Conservation (phyloP, 2,113 vertebrate species). For the Podiceps cristatus region DNA sequence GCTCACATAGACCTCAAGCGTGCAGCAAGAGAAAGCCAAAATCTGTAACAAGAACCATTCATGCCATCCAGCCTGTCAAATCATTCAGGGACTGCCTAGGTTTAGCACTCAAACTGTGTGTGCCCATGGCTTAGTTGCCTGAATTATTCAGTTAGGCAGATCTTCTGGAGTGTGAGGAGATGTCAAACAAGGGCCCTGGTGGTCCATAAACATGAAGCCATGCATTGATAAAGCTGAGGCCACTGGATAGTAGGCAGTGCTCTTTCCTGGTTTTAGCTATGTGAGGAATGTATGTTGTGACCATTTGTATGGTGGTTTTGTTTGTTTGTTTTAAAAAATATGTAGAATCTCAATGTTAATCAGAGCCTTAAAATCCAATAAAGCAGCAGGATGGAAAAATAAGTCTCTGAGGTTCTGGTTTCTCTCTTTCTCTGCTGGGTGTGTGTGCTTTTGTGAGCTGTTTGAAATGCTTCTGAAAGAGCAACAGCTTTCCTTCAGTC, state of each 20-base stretch:
- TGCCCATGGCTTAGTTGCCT: background rate
- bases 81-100: background rate
- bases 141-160: background rate
- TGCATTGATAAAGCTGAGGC: background rate
- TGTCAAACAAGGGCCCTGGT: background rate
- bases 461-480: constrained; percentile 10
- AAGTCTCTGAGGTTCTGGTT: background rate
- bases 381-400: background rate
- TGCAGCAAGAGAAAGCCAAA: background rate
- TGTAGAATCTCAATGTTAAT: background rate
- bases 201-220: background rate
- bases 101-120: background rate
- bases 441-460: background rate
- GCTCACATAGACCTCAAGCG: background rate
- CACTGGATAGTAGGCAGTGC: background rate
- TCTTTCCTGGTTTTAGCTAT: background rate
- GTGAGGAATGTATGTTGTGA: background rate
- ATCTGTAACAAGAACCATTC: background rate
- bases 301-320: background rate
- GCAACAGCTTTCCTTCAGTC: background rate
- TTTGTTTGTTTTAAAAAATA: background rate
- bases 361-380: background rate
- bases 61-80: background rate
- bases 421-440: background rate
- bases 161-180: background rate